Percentiles rank a stretch among this genome's conserved stretches.
phyloP scores from a whole-genome alignment of 1,140 invertebrate genomes.

The Drosophila lacertosa region DNA sequence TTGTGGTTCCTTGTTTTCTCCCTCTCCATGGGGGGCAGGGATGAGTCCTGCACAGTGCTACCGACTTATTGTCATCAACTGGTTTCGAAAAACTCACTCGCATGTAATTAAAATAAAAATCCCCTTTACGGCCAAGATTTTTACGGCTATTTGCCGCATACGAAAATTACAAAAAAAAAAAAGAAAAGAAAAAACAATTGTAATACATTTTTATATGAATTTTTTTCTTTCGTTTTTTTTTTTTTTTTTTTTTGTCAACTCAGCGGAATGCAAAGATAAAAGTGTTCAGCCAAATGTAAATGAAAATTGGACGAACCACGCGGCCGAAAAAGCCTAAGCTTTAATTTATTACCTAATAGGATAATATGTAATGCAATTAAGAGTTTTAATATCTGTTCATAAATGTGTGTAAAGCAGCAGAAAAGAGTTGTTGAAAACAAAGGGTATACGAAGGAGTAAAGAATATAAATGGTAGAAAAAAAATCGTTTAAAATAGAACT shows the following conservation, averaged over 20 bases:
- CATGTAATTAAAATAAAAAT: slow-evolving; percentile 81
- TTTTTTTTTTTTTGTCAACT: slow-evolving; percentile 6
- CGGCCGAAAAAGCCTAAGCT: slow-evolving; percentile 14
- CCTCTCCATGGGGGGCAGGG: too few relatives aligned
- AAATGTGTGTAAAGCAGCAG: too few relatives aligned
- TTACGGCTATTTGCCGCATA: slow-evolving; percentile 69
- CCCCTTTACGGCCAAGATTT: slow-evolving; percentile 77
- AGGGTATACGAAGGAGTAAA: too few relatives aligned
- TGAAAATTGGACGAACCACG: slow-evolving; percentile 11
- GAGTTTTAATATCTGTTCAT: not conserved
- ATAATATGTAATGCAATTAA: not conserved
- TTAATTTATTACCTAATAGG: slow-evolving; percentile 17
- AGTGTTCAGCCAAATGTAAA: slow-evolving; percentile 13
- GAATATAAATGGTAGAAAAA: too few relatives aligned
- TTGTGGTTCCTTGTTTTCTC: too few relatives aligned
- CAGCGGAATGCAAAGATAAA: not conserved
- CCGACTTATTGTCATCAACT: slow-evolving; percentile 63
- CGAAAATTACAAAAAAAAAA: slow-evolving; percentile 54
- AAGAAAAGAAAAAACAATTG: slow-evolving; percentile 23
- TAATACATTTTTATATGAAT: slow-evolving; percentile 59
- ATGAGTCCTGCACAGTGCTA: slow-evolving; percentile 17
- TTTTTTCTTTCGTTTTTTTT: slow-evolving; percentile 30
- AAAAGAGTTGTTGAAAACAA: too few relatives aligned
- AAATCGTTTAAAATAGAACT: too few relatives aligned
- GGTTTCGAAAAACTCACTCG: slow-evolving; percentile 65